Evolutionary conservation across 1,140 invertebrate species (phyloP).

Genomic region (Bactericera cockerelli): DNA sequence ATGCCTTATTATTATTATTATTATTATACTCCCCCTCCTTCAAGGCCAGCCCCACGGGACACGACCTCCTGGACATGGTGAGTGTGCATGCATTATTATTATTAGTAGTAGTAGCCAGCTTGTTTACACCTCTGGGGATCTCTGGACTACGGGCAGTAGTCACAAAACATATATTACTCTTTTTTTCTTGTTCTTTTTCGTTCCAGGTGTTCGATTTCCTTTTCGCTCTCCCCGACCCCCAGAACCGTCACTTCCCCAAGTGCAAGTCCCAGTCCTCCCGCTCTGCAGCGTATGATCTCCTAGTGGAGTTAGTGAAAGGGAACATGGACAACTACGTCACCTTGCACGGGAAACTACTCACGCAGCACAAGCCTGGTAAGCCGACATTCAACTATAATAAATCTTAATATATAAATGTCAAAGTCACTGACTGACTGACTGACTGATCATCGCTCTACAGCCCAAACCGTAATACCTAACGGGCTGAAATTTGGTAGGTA

Average conservation of each 20-base stretch:
- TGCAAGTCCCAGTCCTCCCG: conserved; percentile 80
- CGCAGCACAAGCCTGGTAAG: conserved; percentile 67
- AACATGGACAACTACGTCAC: conserved; percentile 72
- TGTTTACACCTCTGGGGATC: conserved; percentile 8
- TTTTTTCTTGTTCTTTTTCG: too few species aligned
- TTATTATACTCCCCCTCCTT: conserved; percentile 10
- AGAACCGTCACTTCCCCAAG: conserved; percentile 70
- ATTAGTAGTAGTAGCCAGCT: background rate
- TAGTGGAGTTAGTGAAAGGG: conserved; percentile 72
- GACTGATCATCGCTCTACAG: too few species aligned
- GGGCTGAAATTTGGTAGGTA: too few species aligned
- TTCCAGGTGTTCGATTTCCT: conserved; percentile 66
- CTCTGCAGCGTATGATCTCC: conserved; percentile 73
- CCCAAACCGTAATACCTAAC: too few species aligned
- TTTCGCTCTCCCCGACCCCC: conserved; percentile 75
- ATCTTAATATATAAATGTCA: too few species aligned
- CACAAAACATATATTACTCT: too few species aligned
- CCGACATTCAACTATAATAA: too few species aligned
- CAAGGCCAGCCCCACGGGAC: conserved; percentile 39
- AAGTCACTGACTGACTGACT: too few species aligned
- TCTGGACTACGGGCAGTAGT: too few species aligned
- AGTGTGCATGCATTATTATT: too few species aligned
- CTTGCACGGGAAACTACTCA: conserved; percentile 62
- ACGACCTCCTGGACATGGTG: conserved; percentile 50
- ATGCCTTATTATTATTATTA: background rate